Conservation (phyloP, 2,113 vertebrate genomes). For the Microtus ochrogaster region DNA sequence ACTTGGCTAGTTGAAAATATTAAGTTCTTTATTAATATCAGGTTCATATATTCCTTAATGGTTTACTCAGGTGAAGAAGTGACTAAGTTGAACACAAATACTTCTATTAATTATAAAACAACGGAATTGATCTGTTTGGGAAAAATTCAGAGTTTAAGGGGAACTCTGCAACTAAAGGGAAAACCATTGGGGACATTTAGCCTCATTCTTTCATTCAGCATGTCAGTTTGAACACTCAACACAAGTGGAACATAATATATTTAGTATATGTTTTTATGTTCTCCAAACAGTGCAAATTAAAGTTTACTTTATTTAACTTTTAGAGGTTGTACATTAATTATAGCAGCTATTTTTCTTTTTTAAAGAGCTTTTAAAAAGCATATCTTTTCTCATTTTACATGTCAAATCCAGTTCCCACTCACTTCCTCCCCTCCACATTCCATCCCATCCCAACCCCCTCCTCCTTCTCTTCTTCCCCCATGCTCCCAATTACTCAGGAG, state of each 20-base stretch:
- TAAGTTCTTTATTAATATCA: no score
- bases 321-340: background rate
- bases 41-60: background rate
- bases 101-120: background rate
- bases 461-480: no score
- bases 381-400: no score
- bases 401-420: no score
- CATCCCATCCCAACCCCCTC: no score
- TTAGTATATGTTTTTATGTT: background rate
- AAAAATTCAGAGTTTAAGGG: background rate
- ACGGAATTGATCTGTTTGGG: background rate
- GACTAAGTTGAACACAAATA: background rate
- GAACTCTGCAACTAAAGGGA: rapidly evolving
- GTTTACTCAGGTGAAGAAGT: background rate
- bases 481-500: no score
- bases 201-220: background rate
- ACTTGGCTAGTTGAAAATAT: background rate
- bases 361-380: no score
- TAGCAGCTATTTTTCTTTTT: background rate
- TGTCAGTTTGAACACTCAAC: background rate
- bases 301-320: background rate
- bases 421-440: no score
- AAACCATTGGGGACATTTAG: rapidly evolving
- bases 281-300: background rate
- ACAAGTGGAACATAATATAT: background rate